Conservation (phyloP, 2,113 vertebrate genomes). For the Eupsittula cactorum region DNA sequence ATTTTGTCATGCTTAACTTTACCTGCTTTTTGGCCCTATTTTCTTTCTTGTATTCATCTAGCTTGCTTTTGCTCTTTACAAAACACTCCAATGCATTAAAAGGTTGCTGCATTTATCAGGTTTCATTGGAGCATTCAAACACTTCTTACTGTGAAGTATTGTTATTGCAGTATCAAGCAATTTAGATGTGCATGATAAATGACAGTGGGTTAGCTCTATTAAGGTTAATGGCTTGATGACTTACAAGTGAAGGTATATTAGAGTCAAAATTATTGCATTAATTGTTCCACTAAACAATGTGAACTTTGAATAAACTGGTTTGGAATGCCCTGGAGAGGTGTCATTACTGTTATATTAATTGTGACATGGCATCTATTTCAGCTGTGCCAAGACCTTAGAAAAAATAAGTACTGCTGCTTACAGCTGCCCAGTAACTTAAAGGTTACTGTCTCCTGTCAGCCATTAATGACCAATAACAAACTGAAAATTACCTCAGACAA, state of each 20-base stretch:
- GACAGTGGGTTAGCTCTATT: slow-evolving; percentile 46
- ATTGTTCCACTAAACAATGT: slow-evolving; percentile 51
- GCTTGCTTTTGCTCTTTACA: neutral
- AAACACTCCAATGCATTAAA: neutral
- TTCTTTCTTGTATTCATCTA: neutral
- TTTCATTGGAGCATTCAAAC: neutral
- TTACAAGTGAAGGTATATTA: slow-evolving; percentile 62
- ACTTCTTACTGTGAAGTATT: neutral
- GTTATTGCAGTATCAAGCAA: slow-evolving; percentile 35
- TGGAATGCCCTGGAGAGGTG: slow-evolving; percentile 33
- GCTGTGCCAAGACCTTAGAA: neutral
- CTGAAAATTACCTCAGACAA: neutral
- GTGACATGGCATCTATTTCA: slow-evolving; percentile 35
- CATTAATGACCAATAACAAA: neutral
- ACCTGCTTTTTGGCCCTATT: neutral
- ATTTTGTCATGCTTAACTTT: neutral
- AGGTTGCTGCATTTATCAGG: neutral
- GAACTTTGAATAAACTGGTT: slow-evolving; percentile 55
- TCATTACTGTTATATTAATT: slow-evolving; percentile 42
- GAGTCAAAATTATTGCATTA: slow-evolving; percentile 60
- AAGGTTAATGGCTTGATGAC: slow-evolving; percentile 65
- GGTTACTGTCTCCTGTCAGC: slow-evolving; percentile 5
- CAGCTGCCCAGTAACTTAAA: neutral
- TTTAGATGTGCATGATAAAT: slow-evolving; percentile 34
- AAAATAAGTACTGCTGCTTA: neutral